Conservation (phyloP, 2,113 vertebrate genomes). For the Alligator mississippiensis region DNA sequence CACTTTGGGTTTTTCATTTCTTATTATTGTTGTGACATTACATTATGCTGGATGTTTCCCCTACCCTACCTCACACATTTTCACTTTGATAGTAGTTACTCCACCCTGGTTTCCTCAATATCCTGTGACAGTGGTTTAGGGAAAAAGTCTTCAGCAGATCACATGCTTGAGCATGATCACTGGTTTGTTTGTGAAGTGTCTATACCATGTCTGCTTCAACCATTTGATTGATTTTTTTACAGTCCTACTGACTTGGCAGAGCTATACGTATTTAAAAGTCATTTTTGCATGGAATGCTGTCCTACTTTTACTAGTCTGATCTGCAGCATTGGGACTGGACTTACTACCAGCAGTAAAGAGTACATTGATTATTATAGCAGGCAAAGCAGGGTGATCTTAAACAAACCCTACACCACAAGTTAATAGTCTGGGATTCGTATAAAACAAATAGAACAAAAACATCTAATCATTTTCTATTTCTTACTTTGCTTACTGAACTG, state of each 20-base stretch:
- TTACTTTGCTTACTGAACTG: constrained; percentile 25
- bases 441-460: constrained; percentile 46
- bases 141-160: constrained; percentile 16
- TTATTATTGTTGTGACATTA: constrained; percentile 14
- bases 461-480: constrained; percentile 52
- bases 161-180: constrained; percentile 39
- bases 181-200: constrained; percentile 63
- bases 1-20: background rate
- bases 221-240: constrained; percentile 41
- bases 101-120: constrained; percentile 30
- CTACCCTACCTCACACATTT: constrained; percentile 8
- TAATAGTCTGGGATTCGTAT: constrained; percentile 15
- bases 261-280: constrained; percentile 23
- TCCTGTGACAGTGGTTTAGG: constrained; percentile 13
- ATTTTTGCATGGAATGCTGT: constrained; percentile 28
- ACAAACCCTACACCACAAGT: constrained; percentile 1
- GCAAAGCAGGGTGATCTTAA: background rate
- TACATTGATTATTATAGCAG: background rate
- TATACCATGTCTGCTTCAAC: constrained; percentile 50
- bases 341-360: background rate
- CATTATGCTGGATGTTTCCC: background rate
- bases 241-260: constrained; percentile 37
- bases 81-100: constrained; percentile 24
- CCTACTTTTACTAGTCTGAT: constrained; percentile 37
- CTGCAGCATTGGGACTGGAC: background rate